phyloP scores from a whole-genome alignment of 23 tunicate species.

The Ascidia mentula region DNA sequence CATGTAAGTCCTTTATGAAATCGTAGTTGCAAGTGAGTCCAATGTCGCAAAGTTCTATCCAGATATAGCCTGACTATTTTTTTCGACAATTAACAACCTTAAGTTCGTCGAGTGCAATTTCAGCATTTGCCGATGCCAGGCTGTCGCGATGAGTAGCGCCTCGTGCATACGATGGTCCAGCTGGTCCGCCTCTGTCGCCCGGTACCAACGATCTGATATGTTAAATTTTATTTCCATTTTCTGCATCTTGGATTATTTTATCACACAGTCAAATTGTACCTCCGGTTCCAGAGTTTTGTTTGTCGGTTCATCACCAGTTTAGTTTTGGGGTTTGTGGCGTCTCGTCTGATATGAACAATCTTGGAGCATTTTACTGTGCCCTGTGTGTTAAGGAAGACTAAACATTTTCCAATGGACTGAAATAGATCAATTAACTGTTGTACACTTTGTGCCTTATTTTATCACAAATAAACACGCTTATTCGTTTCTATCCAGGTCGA shows the following conservation, averaged over 20 bases:
- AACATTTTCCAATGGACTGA: no score
- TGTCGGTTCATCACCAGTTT: conserved; percentile 31
- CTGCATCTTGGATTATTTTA: background rate
- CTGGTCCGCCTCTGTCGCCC: background rate
- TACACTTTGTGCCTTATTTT: no score
- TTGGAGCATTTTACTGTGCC: conserved; percentile 47
- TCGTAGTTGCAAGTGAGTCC: no score
- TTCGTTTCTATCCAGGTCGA: no score
- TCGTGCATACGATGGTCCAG: background rate
- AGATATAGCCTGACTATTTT: no score
- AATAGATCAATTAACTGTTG: no score
- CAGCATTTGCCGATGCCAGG: conserved; percentile 36
- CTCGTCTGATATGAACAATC: conserved; percentile 28
- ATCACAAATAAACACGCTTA: no score
- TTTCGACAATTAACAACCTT: conserved; percentile 35
- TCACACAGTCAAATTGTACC: background rate
- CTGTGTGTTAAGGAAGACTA: no score
- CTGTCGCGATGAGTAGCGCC: conserved; percentile 23
- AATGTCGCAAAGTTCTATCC: no score
- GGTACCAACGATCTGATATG: background rate
- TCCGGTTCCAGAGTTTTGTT: conserved; percentile 34
- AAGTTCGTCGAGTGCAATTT: conserved; percentile 43
- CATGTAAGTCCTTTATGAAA: no score
- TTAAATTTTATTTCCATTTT: background rate
- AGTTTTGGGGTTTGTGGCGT: conserved; percentile 12